Conservation (phyloP, 1,140 invertebrate genomes). For the Aphaenogaster ashmeadi region DNA sequence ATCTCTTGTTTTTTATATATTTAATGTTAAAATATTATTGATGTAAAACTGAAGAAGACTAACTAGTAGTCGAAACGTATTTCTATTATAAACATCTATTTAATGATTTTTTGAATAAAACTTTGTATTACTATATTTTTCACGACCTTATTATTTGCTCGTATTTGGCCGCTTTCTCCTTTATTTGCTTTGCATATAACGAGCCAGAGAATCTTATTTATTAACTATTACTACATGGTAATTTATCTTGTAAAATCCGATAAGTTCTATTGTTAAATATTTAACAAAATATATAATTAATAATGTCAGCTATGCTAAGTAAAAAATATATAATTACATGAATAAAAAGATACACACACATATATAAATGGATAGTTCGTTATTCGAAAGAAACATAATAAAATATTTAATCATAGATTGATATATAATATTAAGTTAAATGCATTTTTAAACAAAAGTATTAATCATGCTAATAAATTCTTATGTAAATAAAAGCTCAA, state of each 20-base stretch:
- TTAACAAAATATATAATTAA: not conserved
- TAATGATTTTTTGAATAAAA: too few relatives aligned
- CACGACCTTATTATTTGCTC: too few relatives aligned
- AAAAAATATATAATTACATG: not conserved
- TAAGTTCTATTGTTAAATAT: slow-evolving; percentile 36
- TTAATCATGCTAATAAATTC: not conserved
- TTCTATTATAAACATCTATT: too few relatives aligned
- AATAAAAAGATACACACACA: not conserved
- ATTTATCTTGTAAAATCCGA: slow-evolving; percentile 47
- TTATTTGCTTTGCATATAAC: too few relatives aligned
- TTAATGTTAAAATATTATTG: too few relatives aligned
- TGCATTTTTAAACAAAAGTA: not conserved
- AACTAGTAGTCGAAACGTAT: too few relatives aligned
- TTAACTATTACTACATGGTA: slow-evolving; percentile 23
- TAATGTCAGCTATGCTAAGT: not conserved
- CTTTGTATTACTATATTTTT: too few relatives aligned
- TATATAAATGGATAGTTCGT: not conserved
- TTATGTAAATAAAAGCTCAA: not conserved
- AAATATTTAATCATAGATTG: slow-evolving; percentile 16
- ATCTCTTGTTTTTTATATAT: too few relatives aligned
- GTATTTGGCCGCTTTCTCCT: too few relatives aligned
- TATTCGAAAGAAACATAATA: not conserved
- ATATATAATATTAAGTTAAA: slow-evolving; percentile 52
- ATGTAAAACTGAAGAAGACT: too few relatives aligned
- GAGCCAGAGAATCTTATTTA: too few relatives aligned